A percentile compares a stretch with the other conserved stretches of the same genome.
Evolutionary conservation across 2,113 vertebrate species (phyloP).

Genomic region (Pterophyllum scalare): DNA sequence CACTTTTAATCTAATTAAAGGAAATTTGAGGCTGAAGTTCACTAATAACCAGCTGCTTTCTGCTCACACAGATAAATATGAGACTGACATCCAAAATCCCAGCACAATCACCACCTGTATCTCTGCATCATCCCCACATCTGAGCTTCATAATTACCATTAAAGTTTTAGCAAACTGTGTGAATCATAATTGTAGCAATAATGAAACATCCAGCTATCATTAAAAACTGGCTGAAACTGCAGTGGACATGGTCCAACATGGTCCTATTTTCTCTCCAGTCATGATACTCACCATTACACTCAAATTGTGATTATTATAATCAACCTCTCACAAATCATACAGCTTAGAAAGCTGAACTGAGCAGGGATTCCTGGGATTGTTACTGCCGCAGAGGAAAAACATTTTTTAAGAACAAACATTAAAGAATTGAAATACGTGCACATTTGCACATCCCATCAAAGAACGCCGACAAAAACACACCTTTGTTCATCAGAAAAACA

Average conservation of each 20-base stretch:
- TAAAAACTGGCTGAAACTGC: not conserved
- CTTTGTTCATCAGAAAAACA: not conserved
- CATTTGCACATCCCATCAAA: rapidly evolving
- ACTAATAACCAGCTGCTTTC: not conserved
- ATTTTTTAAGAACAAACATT: not conserved
- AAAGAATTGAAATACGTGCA: not conserved
- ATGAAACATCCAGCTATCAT: not conserved
- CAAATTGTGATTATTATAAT: not conserved
- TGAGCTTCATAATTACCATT: not conserved
- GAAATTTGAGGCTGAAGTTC: too few relatives aligned
- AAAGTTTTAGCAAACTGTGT: not conserved
- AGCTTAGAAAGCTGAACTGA: not conserved
- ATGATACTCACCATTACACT: not conserved
- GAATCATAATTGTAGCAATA: not conserved
- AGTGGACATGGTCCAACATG: not conserved
- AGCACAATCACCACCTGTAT: not conserved
- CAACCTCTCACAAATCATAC: not conserved
- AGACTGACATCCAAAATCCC: not conserved
- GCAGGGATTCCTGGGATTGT: not conserved
- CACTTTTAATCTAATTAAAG: too few relatives aligned
- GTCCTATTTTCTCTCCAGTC: not conserved
- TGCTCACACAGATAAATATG: not conserved
- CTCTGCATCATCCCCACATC: not conserved
- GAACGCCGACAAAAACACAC: not conserved
- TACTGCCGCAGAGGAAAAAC: not conserved